Evolutionary conservation across 1,140 invertebrate species (phyloP), one percentile per base, ranked within the genome.

Genomic region (Phymastichus coffea): DNA sequence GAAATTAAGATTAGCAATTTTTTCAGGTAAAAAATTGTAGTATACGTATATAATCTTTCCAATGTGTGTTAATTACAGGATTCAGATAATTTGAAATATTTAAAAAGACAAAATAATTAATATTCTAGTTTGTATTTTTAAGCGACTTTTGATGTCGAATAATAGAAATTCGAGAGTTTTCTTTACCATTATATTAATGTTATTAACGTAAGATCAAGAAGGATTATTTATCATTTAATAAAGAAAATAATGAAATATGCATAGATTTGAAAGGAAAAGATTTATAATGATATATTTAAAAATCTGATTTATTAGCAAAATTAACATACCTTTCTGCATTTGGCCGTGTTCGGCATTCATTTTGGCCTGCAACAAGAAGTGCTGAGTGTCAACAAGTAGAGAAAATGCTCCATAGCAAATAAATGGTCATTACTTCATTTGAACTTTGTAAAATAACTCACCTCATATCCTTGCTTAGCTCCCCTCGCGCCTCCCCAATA

Each of bases 311-410:
- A 33, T 8, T 15, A 12, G 4, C 41, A 17, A 28, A 48, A n/a
- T n/a, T n/a, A 12, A 68, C 75, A 81, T 67, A 83, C 82, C 82
- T 76, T 83, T 82, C 67, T 82, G 81, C 64, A 83, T 69, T 61
- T 82, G 81, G 61, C 76, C 74, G 54, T 84, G 80, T 62, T 81
- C 80, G 43, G 80, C 79, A 66, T 81, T 83, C 80, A 84, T 81
- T 72, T 84, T 84, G 40, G 81, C 82, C 83, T 84, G 79, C 54
- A 83, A 84, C 73, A 77, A 63, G 77, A 79, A 76, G 69, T 80
- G 78, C 77, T 80, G 64, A 64, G 68, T 67, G 71, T 80, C 66
- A 80, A 68, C 69, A 79, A 75, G 73, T 75, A 75, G 73, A 76
- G 76, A 65, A 51, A 37, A 62, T 65, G 62, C 40, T 37, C 60